Base-by-base conservation (phyloP, 2,797 vertebrate genomes). In the Tangara arthus region DNA sequence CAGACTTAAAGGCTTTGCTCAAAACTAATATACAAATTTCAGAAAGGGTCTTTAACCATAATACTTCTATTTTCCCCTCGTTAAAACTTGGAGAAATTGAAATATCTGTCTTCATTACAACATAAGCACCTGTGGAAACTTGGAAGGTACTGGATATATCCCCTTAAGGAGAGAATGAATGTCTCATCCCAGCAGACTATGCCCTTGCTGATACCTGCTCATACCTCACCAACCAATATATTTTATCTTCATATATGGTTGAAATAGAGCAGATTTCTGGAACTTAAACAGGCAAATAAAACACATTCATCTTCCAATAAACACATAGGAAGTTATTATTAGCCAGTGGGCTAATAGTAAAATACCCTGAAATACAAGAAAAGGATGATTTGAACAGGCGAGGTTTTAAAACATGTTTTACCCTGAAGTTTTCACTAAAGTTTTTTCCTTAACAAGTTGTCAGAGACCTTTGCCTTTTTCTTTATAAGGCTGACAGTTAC, bases 251-350 rank as follows among this genome's bases (percentile, higher is more conserved):
- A 97, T 97, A 97, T 98, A 87, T 94, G 94, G 94, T 94, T 97
- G 97, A 97, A 97, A 97, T 93, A 97, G 93, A 96, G 95, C 96
- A 97, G 97, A 97, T 97, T 97, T 96, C 92, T 95, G 87, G 82
- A 97, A 98, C 95, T 98, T 97, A 98, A 98, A 97, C 94, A 89
- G 94, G 95, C 92, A 97, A 97, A 96, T 97, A 97, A 97, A 97
- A 95, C 91, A 96, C 98, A 98, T 98, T 97, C 96, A 97, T 98
- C 98, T 98, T 98, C 93, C 94, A 86, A 96, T 97, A 97, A 98
- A 96, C 92, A 96, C 27, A 19, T 73, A 94, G 84, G 80, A 96
- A 96, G 96, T 95, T 97, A 96, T 97, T 98, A 97, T 97, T 97
- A 97, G 94, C 95, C 82, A 64, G 44, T 93, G 73, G 77, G 52